phyloP scores from a whole-genome alignment of 2,113 vertebrate species.

The Perca fluviatilis region DNA sequence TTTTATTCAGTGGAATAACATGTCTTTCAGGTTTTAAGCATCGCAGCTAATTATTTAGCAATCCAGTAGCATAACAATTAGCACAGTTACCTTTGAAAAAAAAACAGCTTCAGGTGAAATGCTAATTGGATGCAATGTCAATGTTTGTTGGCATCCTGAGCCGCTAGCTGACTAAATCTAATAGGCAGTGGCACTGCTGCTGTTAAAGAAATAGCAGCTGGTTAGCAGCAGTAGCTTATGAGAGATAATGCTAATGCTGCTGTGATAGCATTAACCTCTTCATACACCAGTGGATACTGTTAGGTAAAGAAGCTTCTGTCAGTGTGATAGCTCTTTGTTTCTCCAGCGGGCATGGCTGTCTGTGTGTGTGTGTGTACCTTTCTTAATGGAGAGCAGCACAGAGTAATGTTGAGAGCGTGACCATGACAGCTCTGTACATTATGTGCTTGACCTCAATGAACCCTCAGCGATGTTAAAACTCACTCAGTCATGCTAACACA shows the following conservation, averaged over 20 bases:
- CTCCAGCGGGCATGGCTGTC: conserved; percentile 22
- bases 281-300: not conserved
- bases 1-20: not conserved
- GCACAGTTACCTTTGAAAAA: too few species aligned
- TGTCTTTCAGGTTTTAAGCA: not conserved
- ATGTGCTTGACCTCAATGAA: conserved; percentile 94
- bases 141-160: not conserved
- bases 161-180: not conserved
- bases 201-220: conserved; percentile 10
- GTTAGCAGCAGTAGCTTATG: conserved; percentile 47
- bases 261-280: conserved; percentile 30
- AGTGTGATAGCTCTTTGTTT: conserved; percentile 39
- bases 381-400: conserved; percentile 93
- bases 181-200: not conserved
- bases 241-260: conserved; percentile 20
- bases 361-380: conserved; percentile 23
- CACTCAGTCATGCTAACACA: conserved; percentile 41
- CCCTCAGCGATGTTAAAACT: conserved; percentile 85
- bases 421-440: conserved; percentile 94
- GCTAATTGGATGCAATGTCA: conserved; percentile 1
- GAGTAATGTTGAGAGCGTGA: conserved; percentile 92
- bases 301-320: conserved; percentile 31
- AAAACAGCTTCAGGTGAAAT: not conserved
- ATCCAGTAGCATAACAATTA: not conserved
- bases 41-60: conserved; percentile 1